Base-by-base conservation (phyloP, 30 jellyfish, hydroid and myxozoan genomes). In the Chironex yamaguchii region DNA sequence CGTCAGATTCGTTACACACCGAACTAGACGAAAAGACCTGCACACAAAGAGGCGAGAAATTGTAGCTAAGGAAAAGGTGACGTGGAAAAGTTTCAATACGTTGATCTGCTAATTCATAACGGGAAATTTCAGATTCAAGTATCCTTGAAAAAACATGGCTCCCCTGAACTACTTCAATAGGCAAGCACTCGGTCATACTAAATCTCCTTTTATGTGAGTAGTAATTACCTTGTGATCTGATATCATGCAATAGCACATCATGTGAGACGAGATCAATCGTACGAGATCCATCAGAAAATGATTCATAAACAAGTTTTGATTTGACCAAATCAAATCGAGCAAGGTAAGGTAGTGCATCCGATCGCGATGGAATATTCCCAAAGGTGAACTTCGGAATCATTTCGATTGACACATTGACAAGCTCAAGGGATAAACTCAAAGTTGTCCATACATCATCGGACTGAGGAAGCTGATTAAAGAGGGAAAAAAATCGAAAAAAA, bases 281-380 rank as follows among this genome's bases (percentile, higher is more conserved):
- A 42, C 89, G 89, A 31, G 99, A 95, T 29, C 97, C 96, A 66
- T 95, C 99, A n/a, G 99, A 95, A 62, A 87, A 95, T 17, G 99
- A 89, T 36, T 89, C 99, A 74, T 72, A 95, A 42, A 89, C 84
- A 62, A 95, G 79, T 26, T 81, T 95, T 42, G 99, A 95, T 29
- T 89, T 87, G 62, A 95, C 82, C 50, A 95, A 85, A 54, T 95
- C 97, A 4, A 95, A 81, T 71, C 72, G 85, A 23, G 96, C 99
- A 25, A 95, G 97, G 62, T 71, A 66, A 31, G 26, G n/a, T 36
- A 91, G 88, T 3, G 97, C 93, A 20, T 62, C 52, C 23, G 34
- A 63, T 29, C 33, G 67, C 28, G 90, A 50, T 11, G 96, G 75
- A 26, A 85, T 79, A 2, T 29, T 53, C 4, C 99, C 99, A 67